A percentile compares a stretch with the other conserved stretches of the same genome.
Conservation (phyloP, 2,888 invertebrate species). For the Agrypnus murinus region DNA sequence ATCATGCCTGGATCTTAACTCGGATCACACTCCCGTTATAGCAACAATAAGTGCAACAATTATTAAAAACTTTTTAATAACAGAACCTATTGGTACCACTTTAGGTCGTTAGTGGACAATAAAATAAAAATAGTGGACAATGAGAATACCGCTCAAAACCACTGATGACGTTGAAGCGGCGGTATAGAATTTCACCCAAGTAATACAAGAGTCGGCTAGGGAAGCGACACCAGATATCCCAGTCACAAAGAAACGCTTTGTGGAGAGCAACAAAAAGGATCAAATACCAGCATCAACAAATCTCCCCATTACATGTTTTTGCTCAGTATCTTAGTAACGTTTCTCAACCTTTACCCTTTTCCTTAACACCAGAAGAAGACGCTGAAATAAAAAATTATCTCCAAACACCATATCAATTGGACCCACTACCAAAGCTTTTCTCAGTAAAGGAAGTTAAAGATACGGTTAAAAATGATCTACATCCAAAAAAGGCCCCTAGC, state of each 20-base stretch:
- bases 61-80: slow-evolving; percentile 28
- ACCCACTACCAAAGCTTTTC: too few relatives aligned
- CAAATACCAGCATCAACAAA: slow-evolving; percentile 24
- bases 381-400: too few relatives aligned
- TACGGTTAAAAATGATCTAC: slow-evolving; percentile 46
- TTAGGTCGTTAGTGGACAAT: slow-evolving; percentile 34
- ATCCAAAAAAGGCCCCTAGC: slow-evolving; percentile 50
- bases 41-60: slow-evolving; percentile 1
- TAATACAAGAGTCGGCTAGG: slow-evolving; percentile 8
- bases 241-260: slow-evolving; percentile 23
- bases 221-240: slow-evolving; percentile 14
- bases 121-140: slow-evolving; percentile 43
- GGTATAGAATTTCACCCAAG: slow-evolving; percentile 34
- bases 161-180: slow-evolving; percentile 48
- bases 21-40: not conserved
- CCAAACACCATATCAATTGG: slow-evolving; percentile 16
- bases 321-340: too few relatives aligned
- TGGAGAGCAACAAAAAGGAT: too few relatives aligned
- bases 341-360: too few relatives aligned
- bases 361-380: too few relatives aligned
- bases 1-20: slow-evolving; percentile 1
- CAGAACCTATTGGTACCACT: slow-evolving; percentile 49
- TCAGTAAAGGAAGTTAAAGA: slow-evolving; percentile 41
- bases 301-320: slow-evolving; percentile 17
- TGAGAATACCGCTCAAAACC: slow-evolving; percentile 41